phyloP scores from a whole-genome alignment of 2,797 vertebrate species.

The Acanthopagrus latus region DNA sequence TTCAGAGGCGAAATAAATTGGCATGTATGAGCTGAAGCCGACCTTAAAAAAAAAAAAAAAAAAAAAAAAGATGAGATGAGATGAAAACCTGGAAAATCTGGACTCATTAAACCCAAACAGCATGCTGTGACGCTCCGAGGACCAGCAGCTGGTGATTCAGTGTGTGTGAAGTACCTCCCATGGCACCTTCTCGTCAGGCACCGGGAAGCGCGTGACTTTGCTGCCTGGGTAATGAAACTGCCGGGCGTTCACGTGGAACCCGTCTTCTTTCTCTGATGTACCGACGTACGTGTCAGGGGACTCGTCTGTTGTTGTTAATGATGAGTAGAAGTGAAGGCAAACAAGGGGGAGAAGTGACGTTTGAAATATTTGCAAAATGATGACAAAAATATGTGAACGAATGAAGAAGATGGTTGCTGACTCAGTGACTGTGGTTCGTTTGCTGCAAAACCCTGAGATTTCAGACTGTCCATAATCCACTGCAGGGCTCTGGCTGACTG shows the following conservation, averaged over 20 bases:
- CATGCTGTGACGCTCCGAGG: not conserved
- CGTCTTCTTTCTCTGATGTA: slow-evolving; percentile 51
- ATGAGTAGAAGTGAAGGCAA: not conserved
- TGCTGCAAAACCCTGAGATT: slow-evolving; percentile 77
- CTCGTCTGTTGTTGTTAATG: slow-evolving; percentile 24
- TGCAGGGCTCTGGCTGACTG: slow-evolving; percentile 87
- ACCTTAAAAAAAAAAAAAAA: slow-evolving; percentile 77
- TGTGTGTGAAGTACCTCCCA: slow-evolving; percentile 89
- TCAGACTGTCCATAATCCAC: slow-evolving; percentile 90
- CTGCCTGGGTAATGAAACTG: slow-evolving; percentile 87
- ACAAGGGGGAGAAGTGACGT: not conserved
- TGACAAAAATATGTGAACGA: slow-evolving; percentile 1
- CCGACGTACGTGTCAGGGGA: slow-evolving; percentile 1
- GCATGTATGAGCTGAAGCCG: slow-evolving; percentile 87
- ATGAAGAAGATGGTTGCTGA: slow-evolving; percentile 71
- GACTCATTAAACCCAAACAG: not conserved
- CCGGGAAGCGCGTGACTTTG: slow-evolving; percentile 88
- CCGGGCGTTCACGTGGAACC: slow-evolving; percentile 86
- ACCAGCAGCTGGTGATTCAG: not conserved
- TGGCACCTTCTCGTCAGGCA: slow-evolving; percentile 95
- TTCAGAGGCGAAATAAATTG: slow-evolving; percentile 80
- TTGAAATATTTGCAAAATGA: not conserved
- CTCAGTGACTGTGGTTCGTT: slow-evolving; percentile 78
- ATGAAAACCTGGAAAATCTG: slow-evolving; percentile 3
- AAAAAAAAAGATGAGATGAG: no score